Percentiles rank a stretch among this genome's conserved stretches.
These are phyloP conservation scores for Tragelaphus scriptus DNA, from an alignment of 2,113 vertebrate genomes.

Conservation along the genomic window DNA sequence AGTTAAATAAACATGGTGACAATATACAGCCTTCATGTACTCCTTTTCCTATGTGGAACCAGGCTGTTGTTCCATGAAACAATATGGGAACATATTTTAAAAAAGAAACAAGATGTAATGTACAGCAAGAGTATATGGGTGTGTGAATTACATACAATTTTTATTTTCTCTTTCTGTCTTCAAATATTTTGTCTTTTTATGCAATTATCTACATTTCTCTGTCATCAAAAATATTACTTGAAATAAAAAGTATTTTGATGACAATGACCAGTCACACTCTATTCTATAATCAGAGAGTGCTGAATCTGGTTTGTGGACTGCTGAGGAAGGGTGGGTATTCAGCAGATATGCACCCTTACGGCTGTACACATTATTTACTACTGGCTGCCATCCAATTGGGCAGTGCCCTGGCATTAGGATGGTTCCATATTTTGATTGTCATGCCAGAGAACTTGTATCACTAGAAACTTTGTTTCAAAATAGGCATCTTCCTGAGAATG, in stretches of 20 bases:
- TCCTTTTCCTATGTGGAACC: no score
- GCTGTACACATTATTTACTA: neutral
- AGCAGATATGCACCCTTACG: fast-evolving
- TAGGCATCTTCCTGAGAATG: neutral
- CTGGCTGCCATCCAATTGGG: neutral
- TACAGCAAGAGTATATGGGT: neutral
- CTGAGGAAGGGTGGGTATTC: neutral
- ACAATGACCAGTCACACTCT: neutral
- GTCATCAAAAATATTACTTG: neutral
- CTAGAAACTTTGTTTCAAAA: neutral
- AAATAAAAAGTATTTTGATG: neutral
- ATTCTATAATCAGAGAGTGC: neutral
- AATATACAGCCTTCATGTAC: no score
- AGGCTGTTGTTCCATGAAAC: no score
- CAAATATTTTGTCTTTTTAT: neutral
- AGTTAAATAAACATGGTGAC: no score
- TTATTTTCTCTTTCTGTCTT: neutral
- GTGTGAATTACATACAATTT: neutral
- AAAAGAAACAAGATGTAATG: neutral
- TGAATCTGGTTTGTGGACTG: neutral
- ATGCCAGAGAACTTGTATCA: neutral
- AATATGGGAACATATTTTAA: neutral
- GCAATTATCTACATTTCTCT: neutral
- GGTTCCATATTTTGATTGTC: neutral
- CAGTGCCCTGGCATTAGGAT: neutral